A percentile compares a stretch with the other conserved stretches of the same genome.
These are phyloP conservation scores for Poecilia latipinna DNA, from an alignment of 2,113 vertebrate species.

Conservation along the genomic window DNA sequence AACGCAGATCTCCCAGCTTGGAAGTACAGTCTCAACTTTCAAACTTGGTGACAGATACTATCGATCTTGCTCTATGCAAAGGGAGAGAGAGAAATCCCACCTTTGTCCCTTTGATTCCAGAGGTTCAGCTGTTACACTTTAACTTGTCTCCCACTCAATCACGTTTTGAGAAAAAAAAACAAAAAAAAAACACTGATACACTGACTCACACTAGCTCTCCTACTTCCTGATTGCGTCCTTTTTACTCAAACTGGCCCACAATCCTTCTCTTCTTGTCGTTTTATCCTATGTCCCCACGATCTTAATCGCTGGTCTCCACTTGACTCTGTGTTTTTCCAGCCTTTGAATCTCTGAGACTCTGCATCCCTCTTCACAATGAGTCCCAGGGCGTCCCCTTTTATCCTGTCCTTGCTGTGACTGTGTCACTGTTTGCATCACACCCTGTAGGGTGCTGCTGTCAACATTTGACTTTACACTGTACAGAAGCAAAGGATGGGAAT, in stretches of 20 bases:
- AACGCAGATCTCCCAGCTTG: slow-evolving; percentile 77
- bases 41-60: slow-evolving; percentile 80
- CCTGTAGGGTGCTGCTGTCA: slow-evolving; percentile 47
- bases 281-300: slow-evolving; percentile 63
- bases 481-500: slow-evolving; percentile 19
- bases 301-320: slow-evolving; percentile 66
- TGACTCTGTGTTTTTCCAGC: slow-evolving; percentile 68
- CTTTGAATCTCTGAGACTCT: slow-evolving; percentile 63
- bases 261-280: slow-evolving; percentile 52
- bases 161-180: slow-evolving; percentile 17
- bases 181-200: slow-evolving; percentile 6
- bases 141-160: slow-evolving; percentile 47
- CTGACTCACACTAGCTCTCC: slow-evolving; percentile 33
- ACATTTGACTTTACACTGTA: slow-evolving; percentile 30
- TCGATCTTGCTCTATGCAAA: slow-evolving; percentile 69
- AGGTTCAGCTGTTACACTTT: slow-evolving; percentile 70
- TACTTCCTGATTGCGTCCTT: slow-evolving; percentile 51
- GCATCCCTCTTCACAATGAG: slow-evolving; percentile 36
- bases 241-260: slow-evolving; percentile 27
- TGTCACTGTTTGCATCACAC: slow-evolving; percentile 66
- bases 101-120: slow-evolving; percentile 63
- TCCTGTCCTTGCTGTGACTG: slow-evolving; percentile 72
- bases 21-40: slow-evolving; percentile 79
- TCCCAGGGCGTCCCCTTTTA: slow-evolving; percentile 67
- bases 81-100: slow-evolving; percentile 56